Base-by-base conservation (phyloP, 64 coral and sea anemone species). In the Trachythela sp. region DNA sequence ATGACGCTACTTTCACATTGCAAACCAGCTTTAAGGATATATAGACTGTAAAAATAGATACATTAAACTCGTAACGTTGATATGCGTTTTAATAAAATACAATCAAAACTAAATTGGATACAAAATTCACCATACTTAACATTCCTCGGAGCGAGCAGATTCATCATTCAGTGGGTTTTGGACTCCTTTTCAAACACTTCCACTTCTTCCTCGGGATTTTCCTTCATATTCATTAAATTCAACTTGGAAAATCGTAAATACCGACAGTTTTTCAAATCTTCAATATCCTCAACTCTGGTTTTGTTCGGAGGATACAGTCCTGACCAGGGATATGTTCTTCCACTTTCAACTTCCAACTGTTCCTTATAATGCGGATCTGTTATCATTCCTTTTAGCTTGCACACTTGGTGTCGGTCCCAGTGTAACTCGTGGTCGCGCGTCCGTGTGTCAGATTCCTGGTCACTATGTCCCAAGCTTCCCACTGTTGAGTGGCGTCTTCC, bases 181-280 rank as follows among this genome's bases (percentile, higher is more conserved):
- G n/a, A n/a, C n/a, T n/a, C n/a, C n/a, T 80, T 80, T 80, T 80
- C 75, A 80, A 80, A 80, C 37, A 80, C 75, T 36, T 80, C 75
- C 30, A 80, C 75, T 80, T 80, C 75, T 20, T 80, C 33, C 37
- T 80, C 75, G 31, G 75, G 75, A 80, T 80, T 80, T 37, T 80
- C 75, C 27, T 80, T 36, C 75, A 80, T 80, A 39, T 36, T 80
- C 75, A 37, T 39, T 9, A 80, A 39, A 35, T 80, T 80, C 7
- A 80, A 30, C 30, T 80, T 80, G 14, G 75, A 80, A 39, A 80
- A 80, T 36, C 75, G 31, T 30, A 80, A 35, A 37, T 80, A 80
- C 2, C 75, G 75, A 37, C 75, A 80, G 75, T 80, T 80, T 20
- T 80, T 35, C 75, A 80, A 15, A 35, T 36, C 20, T 17, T 80